These are phyloP conservation scores for Helicolenus hilgendorfi DNA, from an alignment of 2,797 vertebrate genomes.

Conservation along the genomic window DNA sequence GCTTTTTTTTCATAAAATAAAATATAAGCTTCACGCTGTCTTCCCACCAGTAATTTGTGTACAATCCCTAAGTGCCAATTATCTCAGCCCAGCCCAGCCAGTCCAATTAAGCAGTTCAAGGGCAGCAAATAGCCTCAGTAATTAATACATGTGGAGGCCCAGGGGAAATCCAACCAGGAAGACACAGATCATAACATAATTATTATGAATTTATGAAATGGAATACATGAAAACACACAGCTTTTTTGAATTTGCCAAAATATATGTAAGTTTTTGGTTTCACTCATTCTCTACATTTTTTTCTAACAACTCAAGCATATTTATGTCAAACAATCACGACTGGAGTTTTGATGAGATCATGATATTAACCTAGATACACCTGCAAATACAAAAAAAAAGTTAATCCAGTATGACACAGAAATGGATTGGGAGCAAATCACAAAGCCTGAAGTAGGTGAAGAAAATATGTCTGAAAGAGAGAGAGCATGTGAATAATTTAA, in stretches of 20 bases:
- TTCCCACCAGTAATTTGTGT: not conserved
- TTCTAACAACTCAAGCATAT: not conserved
- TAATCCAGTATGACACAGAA: conserved; percentile 27
- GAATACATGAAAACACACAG: not conserved
- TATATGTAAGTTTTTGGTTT: not conserved
- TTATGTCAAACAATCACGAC: not conserved
- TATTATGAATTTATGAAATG: not conserved
- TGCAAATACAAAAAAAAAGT: conserved; percentile 11
- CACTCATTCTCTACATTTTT: not conserved
- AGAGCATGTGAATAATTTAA: conserved; percentile 31
- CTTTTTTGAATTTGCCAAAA: not conserved
- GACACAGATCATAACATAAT: not conserved
- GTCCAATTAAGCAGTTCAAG: conserved; percentile 20
- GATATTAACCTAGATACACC: conserved; percentile 40
- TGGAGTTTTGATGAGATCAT: conserved; percentile 29
- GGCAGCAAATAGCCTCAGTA: not conserved
- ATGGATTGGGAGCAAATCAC: not conserved
- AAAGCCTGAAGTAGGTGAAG: not conserved
- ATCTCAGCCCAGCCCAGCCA: not conserved
- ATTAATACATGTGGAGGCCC: conserved; percentile 16
- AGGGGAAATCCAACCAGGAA: not conserved
- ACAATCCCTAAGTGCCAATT: conserved; percentile 16
- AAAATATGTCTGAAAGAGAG: not conserved
- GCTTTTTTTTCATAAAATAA: not conserved
- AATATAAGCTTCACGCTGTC: not conserved